Conservation (phyloP, 2,113 vertebrate genomes). For the Crocuta crocuta region DNA sequence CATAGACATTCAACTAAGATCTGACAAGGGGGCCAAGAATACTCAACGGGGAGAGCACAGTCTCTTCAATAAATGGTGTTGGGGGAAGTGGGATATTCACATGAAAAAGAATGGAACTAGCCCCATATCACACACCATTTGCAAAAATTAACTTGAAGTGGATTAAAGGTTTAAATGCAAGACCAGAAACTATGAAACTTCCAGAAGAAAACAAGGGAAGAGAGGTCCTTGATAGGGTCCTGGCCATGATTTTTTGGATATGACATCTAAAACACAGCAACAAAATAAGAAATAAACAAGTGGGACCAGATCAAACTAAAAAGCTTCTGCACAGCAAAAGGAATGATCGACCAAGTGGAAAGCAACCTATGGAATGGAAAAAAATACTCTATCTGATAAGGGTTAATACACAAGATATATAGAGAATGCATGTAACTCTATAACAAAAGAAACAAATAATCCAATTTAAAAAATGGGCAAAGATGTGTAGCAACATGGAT, state of each 20-base stretch:
- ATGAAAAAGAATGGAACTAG: background rate
- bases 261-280: background rate
- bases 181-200: background rate
- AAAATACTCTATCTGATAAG: background rate
- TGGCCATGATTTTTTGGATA: background rate
- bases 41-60: background rate
- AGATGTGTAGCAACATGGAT: background rate
- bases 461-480: background rate
- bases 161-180: background rate
- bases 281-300: background rate
- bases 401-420: background rate
- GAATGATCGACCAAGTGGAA: background rate
- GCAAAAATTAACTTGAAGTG: background rate
- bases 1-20: background rate
- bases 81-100: background rate
- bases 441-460: background rate
- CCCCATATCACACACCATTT: background rate
- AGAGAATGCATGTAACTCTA: background rate
- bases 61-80: background rate
- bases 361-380: background rate
- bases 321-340: background rate
- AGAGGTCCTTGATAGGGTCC: background rate
- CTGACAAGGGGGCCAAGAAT: background rate
- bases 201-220: background rate
- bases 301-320: background rate